Base-by-base conservation (phyloP, 2,113 vertebrate genomes). In the Corythornis vintsioides region DNA sequence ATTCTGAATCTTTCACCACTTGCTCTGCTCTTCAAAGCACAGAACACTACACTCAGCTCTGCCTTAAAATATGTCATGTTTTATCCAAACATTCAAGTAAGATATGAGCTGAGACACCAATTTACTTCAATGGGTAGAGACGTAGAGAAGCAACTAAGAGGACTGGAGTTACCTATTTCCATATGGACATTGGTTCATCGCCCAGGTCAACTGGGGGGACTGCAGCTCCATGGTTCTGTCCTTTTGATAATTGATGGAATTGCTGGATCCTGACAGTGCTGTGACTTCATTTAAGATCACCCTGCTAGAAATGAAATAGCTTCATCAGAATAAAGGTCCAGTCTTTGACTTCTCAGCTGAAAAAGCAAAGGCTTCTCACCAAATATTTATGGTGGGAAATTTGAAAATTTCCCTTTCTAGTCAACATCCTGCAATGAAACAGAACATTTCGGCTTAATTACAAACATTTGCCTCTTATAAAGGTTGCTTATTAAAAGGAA, bases 61-160 rank as follows among this genome's bases (percentile, higher is more conserved):
- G 20, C 24, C 38, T 35, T 56, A 20, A 33, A 16, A 56, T 19
- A 56, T 69, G 67, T 53, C 33, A 13, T 31, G 64, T 45, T 8
- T 69, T 67, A 42, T 4, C 16, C 40, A 29, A 42, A 22, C 0
- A 0, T 40, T 72, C 31, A 18, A 20, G 47, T 15, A 67, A 35
- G 72, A 19, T 15, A 6, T 3, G 13, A 76, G 31, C n/a, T 14
- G 42, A 88, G 33, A 48, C 24, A 60, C 13, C 10, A 10, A 2
- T 71, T 79, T 71, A 43, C 33, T 76, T 72, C 48, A 77, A 7
- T 13, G 16, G 19, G 29, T 5, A 63, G 38, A 57, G 21, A 35
- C 6, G 24, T 7, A 14, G 0, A 0, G 55, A 57, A 63, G 43
- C 5, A 48, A 6, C 9, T 4, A 2, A 43, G 20, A 74, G 42